phyloP scores from a whole-genome alignment of 2,113 vertebrate species.

The Vombatus ursinus region DNA sequence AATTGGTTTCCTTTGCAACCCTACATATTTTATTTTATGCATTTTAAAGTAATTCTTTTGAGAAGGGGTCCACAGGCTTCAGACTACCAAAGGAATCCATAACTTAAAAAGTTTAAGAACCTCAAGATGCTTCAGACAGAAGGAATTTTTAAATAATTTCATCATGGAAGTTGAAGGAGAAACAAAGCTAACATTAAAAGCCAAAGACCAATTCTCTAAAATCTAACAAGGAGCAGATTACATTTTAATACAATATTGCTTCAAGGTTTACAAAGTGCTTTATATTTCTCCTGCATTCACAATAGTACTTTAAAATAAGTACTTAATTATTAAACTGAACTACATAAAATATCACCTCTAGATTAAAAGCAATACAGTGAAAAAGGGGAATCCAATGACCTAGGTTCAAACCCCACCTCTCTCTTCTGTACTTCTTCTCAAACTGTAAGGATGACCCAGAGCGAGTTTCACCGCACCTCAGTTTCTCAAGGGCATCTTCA shows the following conservation, averaged over 20 bases:
- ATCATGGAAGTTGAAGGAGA: neutral
- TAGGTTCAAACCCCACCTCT: neutral
- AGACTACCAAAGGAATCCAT: neutral
- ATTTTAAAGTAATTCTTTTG: neutral
- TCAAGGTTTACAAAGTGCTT: neutral
- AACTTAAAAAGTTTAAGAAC: neutral
- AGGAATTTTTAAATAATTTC: neutral
- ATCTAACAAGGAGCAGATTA: neutral
- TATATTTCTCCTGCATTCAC: neutral
- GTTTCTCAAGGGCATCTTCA: neutral
- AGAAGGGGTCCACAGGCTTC: neutral
- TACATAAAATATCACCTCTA: neutral
- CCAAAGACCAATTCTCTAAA: neutral
- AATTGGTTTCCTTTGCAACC: neutral
- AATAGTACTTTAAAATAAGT: neutral
- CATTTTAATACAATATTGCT: neutral
- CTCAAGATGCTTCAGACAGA: neutral
- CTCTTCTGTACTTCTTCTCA: neutral
- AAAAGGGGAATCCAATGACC: neutral
- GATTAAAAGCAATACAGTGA: neutral
- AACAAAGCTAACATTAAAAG: neutral
- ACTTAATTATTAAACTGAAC: neutral
- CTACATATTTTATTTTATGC: neutral
- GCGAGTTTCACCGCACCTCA: neutral
- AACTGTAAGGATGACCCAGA: neutral